Evolutionary conservation across 1,140 invertebrate species (phyloP), one percentile per base, ranked within the genome.

Genomic region (Cydia splendana): DNA sequence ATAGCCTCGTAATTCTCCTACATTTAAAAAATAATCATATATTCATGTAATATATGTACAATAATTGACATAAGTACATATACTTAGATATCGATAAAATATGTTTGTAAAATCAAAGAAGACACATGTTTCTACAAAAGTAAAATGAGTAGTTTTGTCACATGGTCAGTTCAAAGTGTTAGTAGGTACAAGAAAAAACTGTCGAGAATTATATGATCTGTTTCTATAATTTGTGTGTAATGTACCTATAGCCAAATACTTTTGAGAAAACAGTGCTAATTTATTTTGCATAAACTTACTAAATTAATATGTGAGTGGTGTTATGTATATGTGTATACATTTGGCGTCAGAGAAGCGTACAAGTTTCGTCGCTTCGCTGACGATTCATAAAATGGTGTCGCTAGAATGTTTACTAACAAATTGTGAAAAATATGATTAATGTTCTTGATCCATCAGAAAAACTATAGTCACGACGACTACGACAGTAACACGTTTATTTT

Each of bases 331-430:
- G 24, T 24, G 24, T 24, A 24, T 69, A 69, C 65, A 69, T 7
- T 57, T 2, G 48, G 12, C 15, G 53, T 57, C 53, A 57, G 53
- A 57, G 53, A 15, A 5, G 48, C 12, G 48, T 20, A 57, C 53
- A 57, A 57, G 53, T 57, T n/a, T 57, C 4, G 38, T 42, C 45
- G 45, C 45, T 51, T 15, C 4, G 2, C 2, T 15, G 18, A 57
- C 53, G 2, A 57, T 15, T 12, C 0, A 57, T 0, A 18, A 57
- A 57, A 18, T 38, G n/a, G 73, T 74, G 48, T 51, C 38, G 15
- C 48, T 51, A 74, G 42, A 74, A 51, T 74, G 42, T 74, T 74
- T 51, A 74, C 65, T 69, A 69, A 69, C 65, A 69, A 69, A 34
- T 69, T 42, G 65, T 34, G 65, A 34, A 7, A 1, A n/a, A 38